Base-by-base conservation (phyloP, 92 coral and sea anemone species). In the Metridium senile region DNA sequence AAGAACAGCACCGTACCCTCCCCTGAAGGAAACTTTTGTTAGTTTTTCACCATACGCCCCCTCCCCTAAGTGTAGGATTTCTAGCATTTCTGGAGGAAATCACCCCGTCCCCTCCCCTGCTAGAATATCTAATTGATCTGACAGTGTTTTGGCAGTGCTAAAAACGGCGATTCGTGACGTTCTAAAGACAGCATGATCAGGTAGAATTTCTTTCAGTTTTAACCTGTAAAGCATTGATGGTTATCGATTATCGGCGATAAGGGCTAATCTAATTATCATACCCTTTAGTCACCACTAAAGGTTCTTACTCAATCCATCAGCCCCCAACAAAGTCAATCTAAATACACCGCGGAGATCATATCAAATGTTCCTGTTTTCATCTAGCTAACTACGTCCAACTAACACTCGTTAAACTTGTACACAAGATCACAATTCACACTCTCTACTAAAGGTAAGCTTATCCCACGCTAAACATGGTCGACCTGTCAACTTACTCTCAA, bases 221-320 rank as follows among this genome's bases (percentile, higher is more conserved):
- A 39, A 3, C 2, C 69, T 28, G 20, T 29, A 21, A n/a, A 3
- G 21, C 45, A 28, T 11, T 28, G 66, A 63, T 63, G 69, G 69
- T 31, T 73, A 73, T 73, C 78, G n/a, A n/a, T 7, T 0, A 16
- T 8, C 11, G 26, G 17, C 23, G 63, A 71, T 71, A 52, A 31
- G 27, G 46, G 1, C 32, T 30, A 57, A n/a, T 56, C 54, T 32
- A 73, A 58, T 73, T 58, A 73, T 27, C 78, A 73, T 73, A 73
- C 68, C 53, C 64, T 57, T 57, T 29, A 57, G 23, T 73, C 78
- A 58, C 68, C 78, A 58, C 78, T 33, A 62, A 73, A 57, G 4
- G 62, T 28, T 17, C 13, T 73, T 33, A 62, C 17, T 73, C 32
- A 11, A 73, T 32, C 25, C 53, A 29, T 72, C 77, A 33, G 54